Evolutionary conservation across 2,888 invertebrate genomes (phyloP).

Genomic region (Stenotaenia linearis): DNA sequence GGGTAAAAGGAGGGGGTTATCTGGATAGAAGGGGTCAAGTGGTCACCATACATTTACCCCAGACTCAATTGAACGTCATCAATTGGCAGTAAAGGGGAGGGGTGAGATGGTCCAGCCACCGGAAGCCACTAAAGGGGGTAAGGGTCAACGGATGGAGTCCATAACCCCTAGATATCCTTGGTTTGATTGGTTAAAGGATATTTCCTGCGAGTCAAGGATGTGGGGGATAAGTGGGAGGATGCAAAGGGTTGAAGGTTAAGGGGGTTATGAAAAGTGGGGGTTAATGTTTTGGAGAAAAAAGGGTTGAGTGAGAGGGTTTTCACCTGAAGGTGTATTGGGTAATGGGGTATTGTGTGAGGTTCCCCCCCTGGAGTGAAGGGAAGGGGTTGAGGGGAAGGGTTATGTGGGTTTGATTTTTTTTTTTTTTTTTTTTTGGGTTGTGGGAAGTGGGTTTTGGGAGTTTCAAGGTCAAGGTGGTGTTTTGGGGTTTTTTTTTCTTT

Average conservation of each 20-base stretch:
- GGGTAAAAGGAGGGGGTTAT: conserved; percentile 22
- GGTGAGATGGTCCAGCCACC: conserved; percentile 24
- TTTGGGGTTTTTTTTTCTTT: background rate
- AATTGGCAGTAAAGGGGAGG: conserved; percentile 26
- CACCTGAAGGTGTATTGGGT: background rate
- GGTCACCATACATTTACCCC: conserved; percentile 24
- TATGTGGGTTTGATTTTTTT: background rate
- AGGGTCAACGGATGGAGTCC: conserved; percentile 21
- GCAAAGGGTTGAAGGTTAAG: conserved; percentile 13
- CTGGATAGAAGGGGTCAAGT: conserved; percentile 26
- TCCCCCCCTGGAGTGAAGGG: background rate
- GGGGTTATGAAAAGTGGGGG: background rate
- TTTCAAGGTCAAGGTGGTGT: background rate
- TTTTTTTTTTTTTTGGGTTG: background rate
- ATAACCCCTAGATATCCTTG: background rate
- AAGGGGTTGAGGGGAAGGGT: background rate
- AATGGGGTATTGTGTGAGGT: background rate
- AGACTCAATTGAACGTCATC: conserved; percentile 26
- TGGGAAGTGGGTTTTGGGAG: background rate
- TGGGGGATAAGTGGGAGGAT: background rate
- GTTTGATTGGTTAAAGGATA: conserved; percentile 21
- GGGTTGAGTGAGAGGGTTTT: background rate
- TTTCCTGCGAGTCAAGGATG: background rate
- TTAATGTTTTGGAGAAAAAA: background rate
- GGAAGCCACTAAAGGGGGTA: conserved; percentile 12